Conservation (phyloP, 2,888 invertebrate genomes). For the Odontothrips loti region DNA sequence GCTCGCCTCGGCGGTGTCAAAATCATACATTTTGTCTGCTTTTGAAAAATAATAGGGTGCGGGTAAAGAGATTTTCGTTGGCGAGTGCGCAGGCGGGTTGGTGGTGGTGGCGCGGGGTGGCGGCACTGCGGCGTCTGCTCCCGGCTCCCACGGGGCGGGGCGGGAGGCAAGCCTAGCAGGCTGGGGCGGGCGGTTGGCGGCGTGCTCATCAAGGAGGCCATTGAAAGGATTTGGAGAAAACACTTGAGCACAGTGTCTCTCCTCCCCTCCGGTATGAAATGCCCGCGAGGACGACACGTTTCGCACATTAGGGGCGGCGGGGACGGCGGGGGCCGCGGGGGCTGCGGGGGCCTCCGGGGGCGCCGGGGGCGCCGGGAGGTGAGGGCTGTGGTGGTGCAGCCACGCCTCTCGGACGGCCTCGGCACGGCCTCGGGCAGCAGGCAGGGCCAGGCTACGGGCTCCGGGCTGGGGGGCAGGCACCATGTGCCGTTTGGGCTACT, state of each 20-base stretch:
- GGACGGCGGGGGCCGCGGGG: neutral
- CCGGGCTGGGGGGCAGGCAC: neutral
- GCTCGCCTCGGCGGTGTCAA: neutral
- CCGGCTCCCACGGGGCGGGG: neutral
- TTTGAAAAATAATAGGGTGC: too few relatives aligned
- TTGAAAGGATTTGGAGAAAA: constrained; percentile 23
- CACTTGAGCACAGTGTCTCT: neutral
- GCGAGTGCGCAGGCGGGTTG: neutral
- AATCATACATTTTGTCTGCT: too few relatives aligned
- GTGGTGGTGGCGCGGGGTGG: neutral
- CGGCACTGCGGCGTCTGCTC: neutral
- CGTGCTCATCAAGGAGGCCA: neutral
- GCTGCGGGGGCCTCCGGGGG: neutral
- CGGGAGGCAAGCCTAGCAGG: neutral
- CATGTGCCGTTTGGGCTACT: too few relatives aligned
- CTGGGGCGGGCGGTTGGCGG: neutral
- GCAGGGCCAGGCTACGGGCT: neutral
- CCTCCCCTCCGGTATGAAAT: constrained; percentile 12
- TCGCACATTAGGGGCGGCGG: constrained; percentile 21
- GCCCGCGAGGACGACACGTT: constrained; percentile 16
- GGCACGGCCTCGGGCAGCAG: neutral
- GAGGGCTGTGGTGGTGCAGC: neutral
- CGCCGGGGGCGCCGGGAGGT: neutral
- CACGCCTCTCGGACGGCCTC: neutral
- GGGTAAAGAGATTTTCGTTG: too few relatives aligned